phyloP scores from a whole-genome alignment of 2,888 invertebrate species.

The Syritta pipiens region DNA sequence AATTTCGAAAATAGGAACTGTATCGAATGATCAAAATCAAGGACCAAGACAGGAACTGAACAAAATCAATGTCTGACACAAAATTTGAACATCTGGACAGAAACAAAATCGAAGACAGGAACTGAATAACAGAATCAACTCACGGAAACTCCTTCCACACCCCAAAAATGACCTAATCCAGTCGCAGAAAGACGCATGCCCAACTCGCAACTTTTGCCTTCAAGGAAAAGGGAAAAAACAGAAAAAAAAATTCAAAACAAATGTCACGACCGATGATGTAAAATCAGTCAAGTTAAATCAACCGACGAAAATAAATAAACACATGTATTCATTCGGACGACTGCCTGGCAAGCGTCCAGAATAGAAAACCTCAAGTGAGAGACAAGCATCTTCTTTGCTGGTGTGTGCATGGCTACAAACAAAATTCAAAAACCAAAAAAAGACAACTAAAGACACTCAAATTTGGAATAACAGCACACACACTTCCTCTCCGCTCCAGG shows the following conservation, averaged over 20 bases:
- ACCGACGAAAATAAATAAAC: slow-evolving; percentile 65
- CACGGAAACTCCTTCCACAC: too few species aligned
- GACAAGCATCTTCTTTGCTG: not conserved
- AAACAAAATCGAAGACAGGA: too few species aligned
- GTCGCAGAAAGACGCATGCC: not conserved
- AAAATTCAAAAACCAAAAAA: not conserved
- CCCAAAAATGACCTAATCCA: not conserved
- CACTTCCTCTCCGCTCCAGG: slow-evolving; percentile 12
- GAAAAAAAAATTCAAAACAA: slow-evolving; percentile 47
- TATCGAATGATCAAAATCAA: too few species aligned
- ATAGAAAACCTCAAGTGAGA: slow-evolving; percentile 44
- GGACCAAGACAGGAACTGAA: too few species aligned
- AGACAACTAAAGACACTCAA: too few species aligned
- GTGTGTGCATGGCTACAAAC: not conserved
- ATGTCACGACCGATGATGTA: slow-evolving; percentile 61
- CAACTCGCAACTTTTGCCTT: not conserved
- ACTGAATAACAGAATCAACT: too few species aligned
- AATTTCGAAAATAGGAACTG: too few species aligned
- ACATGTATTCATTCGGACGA: slow-evolving; percentile 55
- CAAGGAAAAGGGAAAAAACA: slow-evolving; percentile 9
- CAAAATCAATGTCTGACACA: too few species aligned
- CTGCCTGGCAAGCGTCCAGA: slow-evolving; percentile 60
- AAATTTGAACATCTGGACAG: too few species aligned
- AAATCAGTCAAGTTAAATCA: slow-evolving; percentile 67
- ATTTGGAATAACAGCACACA: not conserved